Base-by-base conservation (phyloP, 1,140 invertebrate genomes). In the Drosophila ananassae region DNA sequence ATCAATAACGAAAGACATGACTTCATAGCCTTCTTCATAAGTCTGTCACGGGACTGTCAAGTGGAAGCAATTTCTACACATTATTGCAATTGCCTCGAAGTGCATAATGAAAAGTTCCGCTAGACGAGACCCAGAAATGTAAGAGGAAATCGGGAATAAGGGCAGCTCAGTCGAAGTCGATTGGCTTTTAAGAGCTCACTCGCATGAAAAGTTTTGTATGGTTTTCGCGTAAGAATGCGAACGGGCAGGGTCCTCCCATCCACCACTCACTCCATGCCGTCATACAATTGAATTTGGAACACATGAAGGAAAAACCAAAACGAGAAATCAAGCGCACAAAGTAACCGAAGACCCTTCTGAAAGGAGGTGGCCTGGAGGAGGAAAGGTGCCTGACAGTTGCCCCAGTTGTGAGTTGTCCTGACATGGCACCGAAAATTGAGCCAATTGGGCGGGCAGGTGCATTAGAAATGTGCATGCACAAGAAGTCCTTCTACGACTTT, bases 131-230 rank as follows among this genome's bases (percentile, higher is more conserved):
- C 44, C 72, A 54, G 39, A 53, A 56, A 68, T 48, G 44, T 28
- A 34, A 13, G 52, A 47, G 46, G 48, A 47, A 51, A 56, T 61
- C 58, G 46, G 59, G 75, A 81, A 76, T 69, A 52, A 52, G 71
- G 58, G 56, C 67, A 80, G 66, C 54, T 61, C 57, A 24, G 53
- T 48, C 37, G 50, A 79, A 83, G 79, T 87, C 83, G 73, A 89
- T 89, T 89, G 83, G 76, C 84, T 89, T 89, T 89, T 79, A 89
- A 89, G 72, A 69, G 82, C 72, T 89, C 79, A 79, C 67, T 89
- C 79, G 71, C 76, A 89, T 74, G 73, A 74, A 73, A 87, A 77
- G 56, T 79, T 87, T 75, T 48, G 22, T 64, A 81, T 81, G 73
- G 58, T 63, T 77, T 69, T 50, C 54, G 55, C 60, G 54, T 51